Base-by-base conservation (phyloP, 2,888 invertebrate genomes). In the Chrysomela aeneicollis region DNA sequence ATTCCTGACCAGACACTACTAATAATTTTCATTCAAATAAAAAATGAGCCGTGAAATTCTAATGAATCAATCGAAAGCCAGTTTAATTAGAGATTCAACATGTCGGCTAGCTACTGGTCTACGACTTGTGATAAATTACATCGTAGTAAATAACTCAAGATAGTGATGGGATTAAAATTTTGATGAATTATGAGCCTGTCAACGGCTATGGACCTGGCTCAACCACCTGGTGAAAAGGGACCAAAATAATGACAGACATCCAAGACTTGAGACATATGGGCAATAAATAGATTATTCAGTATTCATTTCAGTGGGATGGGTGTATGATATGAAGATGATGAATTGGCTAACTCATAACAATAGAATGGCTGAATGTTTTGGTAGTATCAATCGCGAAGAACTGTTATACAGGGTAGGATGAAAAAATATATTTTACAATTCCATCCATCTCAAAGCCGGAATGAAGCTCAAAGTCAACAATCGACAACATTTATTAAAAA, bases 131-230 rank as follows among this genome's bases (percentile, higher is more conserved):
- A 71, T 68, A 69, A 70, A 70, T 71, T 72, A 69, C 55, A 59
- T 61, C 66, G 68, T 72, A 70, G 65, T 51, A 47, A 61, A 60
- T 63, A 54, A 59, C 66, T 59, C 64, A 68, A 71, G 65, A 67
- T 66, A 55, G 62, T 66, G 69, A 72, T 68, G 69, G 68, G 73
- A 72, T 71, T 71, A 73, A 66, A 66, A 59, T 71, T n/a, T 68
- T 74, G 72, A 74, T 72, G 69, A 68, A 72, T 71, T 62, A 68
- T 69, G 59, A 61, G 61, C 67, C 61, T 65, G 63, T 69, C 63
- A 62, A 59, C 58, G 52, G 58, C 60, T 57, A 57, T 61, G 58
- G 57, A 73, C 74, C 74, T 67, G 63, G 65, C 73, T 74, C 74
- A 73, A 67, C 67, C 74, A 74, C 71, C 73, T 74, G 74, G 71